These are phyloP conservation scores for Dasypus novemcinctus DNA, from an alignment of 2,113 vertebrate species.

Conservation along the genomic window DNA sequence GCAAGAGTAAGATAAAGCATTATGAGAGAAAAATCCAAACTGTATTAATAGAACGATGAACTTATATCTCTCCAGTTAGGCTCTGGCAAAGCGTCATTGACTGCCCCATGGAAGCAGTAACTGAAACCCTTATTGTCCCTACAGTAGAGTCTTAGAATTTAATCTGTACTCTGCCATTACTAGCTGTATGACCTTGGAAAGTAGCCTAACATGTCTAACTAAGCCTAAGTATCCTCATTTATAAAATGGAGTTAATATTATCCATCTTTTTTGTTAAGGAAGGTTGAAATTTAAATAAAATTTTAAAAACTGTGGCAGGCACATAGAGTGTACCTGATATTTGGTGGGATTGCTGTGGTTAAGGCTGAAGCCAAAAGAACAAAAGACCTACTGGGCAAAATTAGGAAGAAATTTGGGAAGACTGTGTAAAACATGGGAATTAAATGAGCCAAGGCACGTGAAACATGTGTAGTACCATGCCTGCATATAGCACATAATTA, in stretches of 20 bases:
- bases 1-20: background rate
- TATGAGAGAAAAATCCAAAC: background rate
- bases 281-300: background rate
- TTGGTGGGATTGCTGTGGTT: background rate
- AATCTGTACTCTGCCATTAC: background rate
- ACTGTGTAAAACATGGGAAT: conserved; percentile 41
- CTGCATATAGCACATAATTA: background rate
- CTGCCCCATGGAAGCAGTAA: background rate
- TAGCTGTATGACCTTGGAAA: background rate
- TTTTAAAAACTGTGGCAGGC: background rate
- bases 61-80: background rate
- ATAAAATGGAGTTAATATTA: background rate
- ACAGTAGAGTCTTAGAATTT: background rate
- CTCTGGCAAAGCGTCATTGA: background rate
- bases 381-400: conserved; percentile 34
- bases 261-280: background rate
- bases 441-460: conserved; percentile 58
- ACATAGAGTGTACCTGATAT: background rate
- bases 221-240: background rate
- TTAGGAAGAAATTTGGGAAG: conserved; percentile 47
- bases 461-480: conserved; percentile 23
- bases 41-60: background rate
- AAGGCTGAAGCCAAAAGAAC: background rate
- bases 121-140: background rate
- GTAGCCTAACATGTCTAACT: background rate